Conservation (phyloP, 2,797 vertebrate species). For the Hafferia zeledoni region DNA sequence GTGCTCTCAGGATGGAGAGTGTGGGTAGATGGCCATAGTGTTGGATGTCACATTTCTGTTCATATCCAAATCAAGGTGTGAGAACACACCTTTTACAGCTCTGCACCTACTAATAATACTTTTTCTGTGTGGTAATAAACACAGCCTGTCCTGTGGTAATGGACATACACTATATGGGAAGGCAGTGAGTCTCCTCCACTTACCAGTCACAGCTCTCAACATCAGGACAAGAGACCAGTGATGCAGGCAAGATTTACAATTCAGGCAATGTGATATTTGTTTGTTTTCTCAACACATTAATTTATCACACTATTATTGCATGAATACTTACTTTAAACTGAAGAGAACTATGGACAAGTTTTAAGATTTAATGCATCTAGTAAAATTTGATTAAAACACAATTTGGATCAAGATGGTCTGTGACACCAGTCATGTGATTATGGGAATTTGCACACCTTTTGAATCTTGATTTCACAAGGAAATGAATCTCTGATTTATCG, state of each 20-base stretch:
- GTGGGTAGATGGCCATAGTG: neutral
- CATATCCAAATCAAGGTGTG: neutral
- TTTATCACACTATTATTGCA: neutral
- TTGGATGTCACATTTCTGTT: neutral
- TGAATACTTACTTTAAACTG: neutral
- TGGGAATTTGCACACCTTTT: neutral
- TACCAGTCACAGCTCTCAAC: neutral
- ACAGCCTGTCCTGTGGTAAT: neutral
- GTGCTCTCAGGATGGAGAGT: neutral
- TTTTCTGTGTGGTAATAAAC: neutral
- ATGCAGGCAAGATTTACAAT: neutral
- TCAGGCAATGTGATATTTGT: neutral
- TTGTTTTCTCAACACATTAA: neutral
- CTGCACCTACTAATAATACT: neutral
- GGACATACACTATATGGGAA: accelerated
- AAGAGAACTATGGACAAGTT: neutral
- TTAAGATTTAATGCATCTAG: neutral
- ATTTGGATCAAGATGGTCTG: neutral
- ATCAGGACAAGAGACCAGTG: neutral
- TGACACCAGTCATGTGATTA: neutral
- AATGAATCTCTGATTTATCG: neutral
- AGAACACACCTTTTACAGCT: neutral
- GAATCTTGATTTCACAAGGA: neutral
- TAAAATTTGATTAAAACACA: neutral
- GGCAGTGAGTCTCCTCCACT: neutral